These are phyloP conservation scores for Charina bottae DNA, from an alignment of 2,113 vertebrate genomes.

Conservation along the genomic window DNA sequence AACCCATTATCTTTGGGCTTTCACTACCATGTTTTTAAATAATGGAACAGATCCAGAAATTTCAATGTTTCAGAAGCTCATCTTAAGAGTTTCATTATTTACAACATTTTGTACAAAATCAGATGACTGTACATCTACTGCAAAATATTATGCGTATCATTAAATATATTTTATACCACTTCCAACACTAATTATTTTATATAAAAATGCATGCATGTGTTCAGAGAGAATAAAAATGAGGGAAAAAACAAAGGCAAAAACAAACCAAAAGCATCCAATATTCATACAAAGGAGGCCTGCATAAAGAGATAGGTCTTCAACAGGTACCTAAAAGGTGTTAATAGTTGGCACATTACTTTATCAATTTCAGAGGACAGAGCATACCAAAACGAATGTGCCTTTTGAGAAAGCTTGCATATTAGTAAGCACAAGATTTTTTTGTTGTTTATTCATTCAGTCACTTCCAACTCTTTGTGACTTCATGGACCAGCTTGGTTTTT, in stretches of 20 bases:
- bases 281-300: background rate
- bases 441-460: too few species aligned
- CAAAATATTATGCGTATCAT: background rate
- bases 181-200: background rate
- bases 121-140: background rate
- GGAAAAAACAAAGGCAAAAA: background rate
- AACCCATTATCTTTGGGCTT: background rate
- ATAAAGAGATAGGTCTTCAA: background rate
- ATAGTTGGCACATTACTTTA: background rate
- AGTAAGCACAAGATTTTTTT: background rate
- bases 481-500: too few species aligned
- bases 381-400: background rate
- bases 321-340: background rate
- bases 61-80: background rate
- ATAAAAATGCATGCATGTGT: background rate
- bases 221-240: background rate
- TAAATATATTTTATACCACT: background rate
- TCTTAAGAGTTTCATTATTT: background rate
- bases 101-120: background rate
- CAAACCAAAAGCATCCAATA: background rate
- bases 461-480: too few species aligned
- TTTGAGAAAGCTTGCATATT: background rate
- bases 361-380: background rate
- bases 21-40: background rate
- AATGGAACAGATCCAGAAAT: background rate